Conservation (phyloP, 2,888 invertebrate genomes). For the Belgica antarctica region DNA sequence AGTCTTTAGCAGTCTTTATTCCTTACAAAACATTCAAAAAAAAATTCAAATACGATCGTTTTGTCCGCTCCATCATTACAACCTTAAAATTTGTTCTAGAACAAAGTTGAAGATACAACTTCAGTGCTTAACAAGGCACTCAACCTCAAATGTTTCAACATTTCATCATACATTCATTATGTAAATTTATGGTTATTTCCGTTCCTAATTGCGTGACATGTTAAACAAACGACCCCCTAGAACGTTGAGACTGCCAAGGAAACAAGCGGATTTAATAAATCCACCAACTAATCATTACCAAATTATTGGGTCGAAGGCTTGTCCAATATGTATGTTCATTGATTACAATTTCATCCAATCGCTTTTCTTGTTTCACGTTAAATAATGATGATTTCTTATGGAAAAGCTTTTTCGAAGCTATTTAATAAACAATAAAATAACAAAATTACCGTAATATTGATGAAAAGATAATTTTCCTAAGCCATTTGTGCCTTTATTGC, state of each 20-base stretch:
- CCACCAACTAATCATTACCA: conserved; percentile 15
- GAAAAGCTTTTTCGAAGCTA: neutral
- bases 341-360: conserved; percentile 1
- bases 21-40: no score
- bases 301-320: conserved; percentile 21
- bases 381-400: neutral
- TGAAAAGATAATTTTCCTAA: neutral
- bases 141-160: no score
- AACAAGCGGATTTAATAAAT: neutral
- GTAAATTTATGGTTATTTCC: no score
- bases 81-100: no score
- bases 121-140: neutral
- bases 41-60: no score
- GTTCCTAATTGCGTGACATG: neutral
- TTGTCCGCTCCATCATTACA: no score
- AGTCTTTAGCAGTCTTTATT: no score
- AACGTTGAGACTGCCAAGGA: neutral
- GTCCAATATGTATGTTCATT: conserved; percentile 20
- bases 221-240: neutral
- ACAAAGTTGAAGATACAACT: neutral
- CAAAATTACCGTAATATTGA: conserved; percentile 11
- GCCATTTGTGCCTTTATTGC: neutral
- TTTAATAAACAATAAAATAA: conserved; percentile 28
- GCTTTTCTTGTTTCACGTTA: neutral
- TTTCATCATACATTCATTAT: no score